These are phyloP conservation scores for Cardinalis cardinalis DNA, from an alignment of 2,113 vertebrate species.

Conservation along the genomic window DNA sequence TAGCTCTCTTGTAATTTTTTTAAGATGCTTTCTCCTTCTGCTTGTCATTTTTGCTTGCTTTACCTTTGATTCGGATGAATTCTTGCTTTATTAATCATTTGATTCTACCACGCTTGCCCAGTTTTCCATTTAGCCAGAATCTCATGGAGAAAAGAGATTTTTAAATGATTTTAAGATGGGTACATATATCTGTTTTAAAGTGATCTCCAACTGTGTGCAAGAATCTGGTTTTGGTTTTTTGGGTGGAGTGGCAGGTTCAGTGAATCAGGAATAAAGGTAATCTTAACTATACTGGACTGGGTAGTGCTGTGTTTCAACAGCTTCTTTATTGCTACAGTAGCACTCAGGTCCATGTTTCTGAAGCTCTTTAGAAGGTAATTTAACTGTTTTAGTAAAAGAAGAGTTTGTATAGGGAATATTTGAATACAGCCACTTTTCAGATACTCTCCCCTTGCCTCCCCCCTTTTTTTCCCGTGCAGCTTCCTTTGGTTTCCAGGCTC, in stretches of 20 bases:
- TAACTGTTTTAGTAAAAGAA: not conserved
- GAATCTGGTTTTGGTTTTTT: not conserved
- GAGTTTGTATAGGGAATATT: not conserved
- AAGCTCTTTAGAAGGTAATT: not conserved
- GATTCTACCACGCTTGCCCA: not conserved
- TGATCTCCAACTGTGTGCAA: not conserved
- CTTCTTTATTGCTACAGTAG: not conserved
- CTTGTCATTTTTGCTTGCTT: constrained; percentile 45
- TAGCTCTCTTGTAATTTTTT: constrained; percentile 44
- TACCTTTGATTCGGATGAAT: constrained; percentile 42
- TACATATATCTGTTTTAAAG: not conserved
- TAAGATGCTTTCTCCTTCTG: constrained; percentile 24
- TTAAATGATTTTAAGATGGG: not conserved
- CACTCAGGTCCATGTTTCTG: not conserved
- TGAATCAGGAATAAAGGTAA: not conserved
- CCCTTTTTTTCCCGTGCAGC: not conserved
- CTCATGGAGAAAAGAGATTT: not conserved
- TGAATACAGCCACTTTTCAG: not conserved
- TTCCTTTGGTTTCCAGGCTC: not conserved
- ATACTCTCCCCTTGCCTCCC: not conserved
- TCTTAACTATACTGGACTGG: not conserved
- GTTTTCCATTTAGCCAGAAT: constrained; percentile 12
- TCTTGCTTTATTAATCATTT: constrained; percentile 33
- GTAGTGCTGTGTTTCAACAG: not conserved
- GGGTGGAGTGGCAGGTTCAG: accelerated